These are phyloP conservation scores for Lamprotornis superbus DNA, from an alignment of 2,113 vertebrate species.

Conservation along the genomic window DNA sequence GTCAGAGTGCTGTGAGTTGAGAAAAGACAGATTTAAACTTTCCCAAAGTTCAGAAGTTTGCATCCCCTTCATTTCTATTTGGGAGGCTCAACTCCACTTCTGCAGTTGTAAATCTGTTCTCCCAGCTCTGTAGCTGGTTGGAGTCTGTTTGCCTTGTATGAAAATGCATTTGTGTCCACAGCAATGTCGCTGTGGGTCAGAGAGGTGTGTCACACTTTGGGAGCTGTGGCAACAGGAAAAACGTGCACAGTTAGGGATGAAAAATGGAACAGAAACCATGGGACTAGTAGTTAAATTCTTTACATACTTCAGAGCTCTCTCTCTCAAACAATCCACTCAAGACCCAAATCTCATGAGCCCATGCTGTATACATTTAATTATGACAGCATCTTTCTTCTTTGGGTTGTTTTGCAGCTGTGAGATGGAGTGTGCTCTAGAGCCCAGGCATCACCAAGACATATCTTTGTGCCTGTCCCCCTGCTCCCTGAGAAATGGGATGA, in stretches of 20 bases:
- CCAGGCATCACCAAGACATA: not conserved
- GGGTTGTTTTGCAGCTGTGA: not conserved
- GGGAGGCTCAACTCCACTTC: not conserved
- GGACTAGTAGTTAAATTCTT: constrained; percentile 22
- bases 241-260: not conserved
- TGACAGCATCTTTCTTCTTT: not conserved
- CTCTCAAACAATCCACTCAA: not conserved
- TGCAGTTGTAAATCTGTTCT: not conserved
- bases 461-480: not conserved
- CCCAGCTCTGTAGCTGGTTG: not conserved
- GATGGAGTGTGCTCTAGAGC: not conserved
- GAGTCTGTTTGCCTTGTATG: not conserved
- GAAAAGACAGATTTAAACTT: constrained; percentile 61
- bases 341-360: not conserved
- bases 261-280: not conserved
- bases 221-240: not conserved
- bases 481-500: not conserved
- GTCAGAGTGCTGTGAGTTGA: constrained; percentile 38
- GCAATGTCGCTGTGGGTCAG: not conserved
- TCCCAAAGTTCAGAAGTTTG: constrained; percentile 58
- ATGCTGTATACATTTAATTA: not conserved
- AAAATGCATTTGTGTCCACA: not conserved
- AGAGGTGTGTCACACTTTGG: not conserved
- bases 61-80: constrained; percentile 17
- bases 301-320: not conserved